Evolutionary conservation across 2,888 invertebrate species (phyloP), one percentile per base, ranked within the genome.

Genomic region (Gerris lacustris): DNA sequence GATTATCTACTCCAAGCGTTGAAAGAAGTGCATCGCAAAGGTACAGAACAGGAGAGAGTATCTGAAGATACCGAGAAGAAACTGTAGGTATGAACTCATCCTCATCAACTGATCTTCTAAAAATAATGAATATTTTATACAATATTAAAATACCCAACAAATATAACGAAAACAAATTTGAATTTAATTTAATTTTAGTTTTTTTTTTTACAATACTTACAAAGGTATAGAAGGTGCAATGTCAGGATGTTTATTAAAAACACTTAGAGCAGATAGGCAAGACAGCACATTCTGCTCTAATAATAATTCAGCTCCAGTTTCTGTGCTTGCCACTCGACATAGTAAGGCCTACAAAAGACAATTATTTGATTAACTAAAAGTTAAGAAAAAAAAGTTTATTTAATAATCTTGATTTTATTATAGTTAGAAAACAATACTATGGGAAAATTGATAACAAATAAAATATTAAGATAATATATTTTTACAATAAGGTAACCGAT

Each of bases 21-120:
- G 91, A 91, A 43, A 95, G 83, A 67, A 95, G 81, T 11, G 91
- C 88, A 78, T 92, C 88, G 79, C 92, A 93, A 17, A 96, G 82
- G 74, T 88, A 86, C 72, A 95, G 81, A 31, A 91, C 90, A 0
- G 95, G 93, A 70, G 92, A 84, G 74, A 94, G 83, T 68, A 95
- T 87, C 79, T 92, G 91, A 66, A 92, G 87, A 81, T 92, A 95
- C 67, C 93, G 85, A 70, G 84, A 83, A 71, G 87, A 85, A 1
- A 86, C 82, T 0, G 86, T 82, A 0, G 89, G 89, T 18, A 88
- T 79, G 77, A 88, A 87, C 67, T 79, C 79, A 18, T 76, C 73
- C 6, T 75, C 75, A 18, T 64, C 64, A 9, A 64, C 31, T 18
- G 64, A n/a, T 64, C 64, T n/a, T 17, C 64, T 64, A 31, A 17